phyloP scores from a whole-genome alignment of 2,888 invertebrate species.

The Phortica magna region DNA sequence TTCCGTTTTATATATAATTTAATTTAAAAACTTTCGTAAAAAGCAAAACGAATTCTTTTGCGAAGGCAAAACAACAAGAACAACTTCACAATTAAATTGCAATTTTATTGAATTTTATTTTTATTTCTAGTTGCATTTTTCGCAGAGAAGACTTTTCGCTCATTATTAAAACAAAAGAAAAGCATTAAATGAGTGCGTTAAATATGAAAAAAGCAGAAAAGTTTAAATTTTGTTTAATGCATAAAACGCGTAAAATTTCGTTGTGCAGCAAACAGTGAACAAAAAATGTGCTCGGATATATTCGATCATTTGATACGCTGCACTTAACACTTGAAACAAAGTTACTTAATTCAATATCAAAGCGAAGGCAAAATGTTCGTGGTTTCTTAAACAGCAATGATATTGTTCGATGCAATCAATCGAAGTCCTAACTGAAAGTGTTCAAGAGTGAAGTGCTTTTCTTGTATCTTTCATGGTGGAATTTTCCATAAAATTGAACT shows the following conservation, averaged over 20 bases:
- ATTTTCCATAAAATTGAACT: too few species aligned
- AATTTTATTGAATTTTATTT: slow-evolving; percentile 43
- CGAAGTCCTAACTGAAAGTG: too few species aligned
- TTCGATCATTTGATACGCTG: background rate
- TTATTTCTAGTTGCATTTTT: slow-evolving; percentile 71
- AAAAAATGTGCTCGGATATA: background rate
- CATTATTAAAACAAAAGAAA: slow-evolving; percentile 59
- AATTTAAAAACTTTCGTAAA: background rate
- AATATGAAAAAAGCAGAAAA: slow-evolving; percentile 13
- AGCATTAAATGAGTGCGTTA: slow-evolving; percentile 17
- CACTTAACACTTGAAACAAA: background rate
- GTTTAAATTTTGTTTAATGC: slow-evolving; percentile 4
- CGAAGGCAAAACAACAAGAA: background rate
- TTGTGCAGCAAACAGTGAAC: background rate
- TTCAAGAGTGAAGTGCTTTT: too few species aligned
- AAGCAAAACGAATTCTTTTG: background rate
- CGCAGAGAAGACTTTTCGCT: slow-evolving; percentile 73
- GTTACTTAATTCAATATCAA: background rate
- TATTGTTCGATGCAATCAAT: too few species aligned
- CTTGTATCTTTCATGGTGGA: too few species aligned
- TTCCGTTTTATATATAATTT: slow-evolving; percentile 35
- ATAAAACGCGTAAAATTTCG: background rate
- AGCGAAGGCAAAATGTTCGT: too few species aligned
- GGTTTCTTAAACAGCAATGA: too few species aligned
- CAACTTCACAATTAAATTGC: background rate